Conservation (phyloP, 2,888 invertebrate species). For the Atrina japonica region DNA sequence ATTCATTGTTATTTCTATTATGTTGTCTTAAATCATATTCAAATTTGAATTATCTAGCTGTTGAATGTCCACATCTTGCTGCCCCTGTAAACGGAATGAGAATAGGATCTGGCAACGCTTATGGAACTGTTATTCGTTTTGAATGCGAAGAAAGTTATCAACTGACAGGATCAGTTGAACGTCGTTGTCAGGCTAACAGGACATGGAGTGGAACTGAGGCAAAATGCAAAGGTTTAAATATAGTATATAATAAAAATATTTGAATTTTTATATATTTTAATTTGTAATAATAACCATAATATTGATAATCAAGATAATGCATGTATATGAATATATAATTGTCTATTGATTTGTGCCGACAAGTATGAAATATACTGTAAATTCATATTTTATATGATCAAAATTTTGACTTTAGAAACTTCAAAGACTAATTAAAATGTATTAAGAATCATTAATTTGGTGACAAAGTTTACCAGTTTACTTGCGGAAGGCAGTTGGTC, state of each 20-base stretch:
- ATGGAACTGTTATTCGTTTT: conserved; percentile 97
- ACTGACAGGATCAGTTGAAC: conserved; percentile 92
- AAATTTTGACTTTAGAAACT: too few relatives aligned
- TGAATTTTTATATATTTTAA: neutral
- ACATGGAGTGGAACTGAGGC: conserved; percentile 90
- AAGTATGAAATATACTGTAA: too few relatives aligned
- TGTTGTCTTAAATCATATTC: too few relatives aligned
- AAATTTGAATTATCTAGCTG: conserved; percentile 84
- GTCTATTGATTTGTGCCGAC: too few relatives aligned
- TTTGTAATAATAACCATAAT: neutral
- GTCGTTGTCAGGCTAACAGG: conserved; percentile 95
- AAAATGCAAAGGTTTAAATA: conserved; percentile 85
- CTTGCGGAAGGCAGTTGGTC: too few relatives aligned
- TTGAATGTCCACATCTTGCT: conserved; percentile 95
- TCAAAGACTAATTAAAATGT: too few relatives aligned
- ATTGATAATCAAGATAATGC: neutral
- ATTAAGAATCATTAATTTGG: too few relatives aligned
- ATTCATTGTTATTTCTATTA: too few relatives aligned
- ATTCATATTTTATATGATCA: too few relatives aligned
- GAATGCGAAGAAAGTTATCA: conserved; percentile 97
- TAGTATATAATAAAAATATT: neutral
- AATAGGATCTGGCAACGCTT: conserved; percentile 94
- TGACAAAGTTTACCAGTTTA: too few relatives aligned
- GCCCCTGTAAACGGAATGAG: conserved; percentile 96
- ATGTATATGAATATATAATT: too few relatives aligned